These are phyloP conservation scores for Hypercompe scribonia DNA, from an alignment of 2,888 invertebrate species.

Conservation along the genomic window DNA sequence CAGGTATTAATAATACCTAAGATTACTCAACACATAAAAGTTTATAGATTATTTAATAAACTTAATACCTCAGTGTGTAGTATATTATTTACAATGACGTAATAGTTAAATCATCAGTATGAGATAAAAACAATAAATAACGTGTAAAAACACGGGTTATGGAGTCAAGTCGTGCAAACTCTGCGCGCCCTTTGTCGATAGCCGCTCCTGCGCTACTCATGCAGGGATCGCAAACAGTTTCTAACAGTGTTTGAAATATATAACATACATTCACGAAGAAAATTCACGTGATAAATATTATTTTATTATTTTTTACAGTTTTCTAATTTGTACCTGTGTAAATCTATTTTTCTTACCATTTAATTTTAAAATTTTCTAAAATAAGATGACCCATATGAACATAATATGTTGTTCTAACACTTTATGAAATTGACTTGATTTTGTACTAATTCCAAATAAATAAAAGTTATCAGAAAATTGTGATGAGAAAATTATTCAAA, in stretches of 20 bases:
- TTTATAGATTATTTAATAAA: background rate
- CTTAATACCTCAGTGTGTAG: conserved; percentile 1
- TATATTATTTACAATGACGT: conserved; percentile 15
- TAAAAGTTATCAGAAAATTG: too few species aligned
- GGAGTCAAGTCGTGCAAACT: conserved; percentile 59
- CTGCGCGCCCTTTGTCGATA: conserved; percentile 62
- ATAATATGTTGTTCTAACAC: too few species aligned
- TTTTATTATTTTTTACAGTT: too few species aligned
- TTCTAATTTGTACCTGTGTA: too few species aligned
- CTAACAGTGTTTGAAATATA: conserved; percentile 4
- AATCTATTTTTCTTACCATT: too few species aligned
- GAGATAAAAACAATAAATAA: conserved; percentile 64
- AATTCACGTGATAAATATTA: too few species aligned
- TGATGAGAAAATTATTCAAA: too few species aligned
- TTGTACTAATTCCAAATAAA: background rate
- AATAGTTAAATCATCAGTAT: conserved; percentile 15
- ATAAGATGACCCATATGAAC: too few species aligned
- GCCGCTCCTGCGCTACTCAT: conserved; percentile 60
- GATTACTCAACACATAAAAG: background rate
- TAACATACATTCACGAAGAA: too few species aligned
- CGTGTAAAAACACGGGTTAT: conserved; percentile 62
- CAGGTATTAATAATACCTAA: too few species aligned
- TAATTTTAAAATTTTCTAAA: too few species aligned
- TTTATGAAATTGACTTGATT: too few species aligned
- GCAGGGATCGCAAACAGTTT: conserved; percentile 53